A percentile compares a stretch with the other conserved stretches of the same genome.
Evolutionary conservation across 2,888 invertebrate genomes (phyloP).

Genomic region (Trilocha varians): DNA sequence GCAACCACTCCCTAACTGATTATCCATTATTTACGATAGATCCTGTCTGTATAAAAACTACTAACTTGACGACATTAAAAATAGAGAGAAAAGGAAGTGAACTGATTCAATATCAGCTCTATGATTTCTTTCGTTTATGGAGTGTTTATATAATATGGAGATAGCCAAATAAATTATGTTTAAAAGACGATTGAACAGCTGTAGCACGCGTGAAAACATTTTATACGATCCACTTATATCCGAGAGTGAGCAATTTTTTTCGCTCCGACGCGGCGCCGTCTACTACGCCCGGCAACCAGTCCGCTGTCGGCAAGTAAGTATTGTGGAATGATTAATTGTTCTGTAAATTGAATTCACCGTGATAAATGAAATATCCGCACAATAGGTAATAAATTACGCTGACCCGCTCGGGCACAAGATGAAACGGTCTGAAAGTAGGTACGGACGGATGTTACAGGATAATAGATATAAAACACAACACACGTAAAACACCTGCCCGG

Average conservation of each 20-base stretch:
- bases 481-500: conserved; percentile 53
- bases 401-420: conserved; percentile 66
- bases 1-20: too few species aligned
- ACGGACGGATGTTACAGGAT: conserved; percentile 51
- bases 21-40: too few species aligned
- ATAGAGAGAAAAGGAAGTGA: too few species aligned
- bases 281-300: conserved; percentile 42
- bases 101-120: too few species aligned
- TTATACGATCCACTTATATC: conserved; percentile 26
- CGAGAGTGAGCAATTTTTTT: conserved; percentile 35
- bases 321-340: conserved; percentile 72
- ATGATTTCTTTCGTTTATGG: too few species aligned
- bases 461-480: conserved; percentile 58
- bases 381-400: conserved; percentile 73
- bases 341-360: conserved; percentile 72
- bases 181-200: conserved; percentile 5
- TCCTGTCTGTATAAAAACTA: too few species aligned
- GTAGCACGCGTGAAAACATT: conserved; percentile 18
- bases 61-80: too few species aligned
- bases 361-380: conserved; percentile 73
- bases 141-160: background rate
- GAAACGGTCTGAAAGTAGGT: conserved; percentile 62
- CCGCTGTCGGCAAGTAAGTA: conserved; percentile 67
- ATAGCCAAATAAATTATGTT: conserved; percentile 2
- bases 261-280: conserved; percentile 22